Base-by-base conservation (phyloP, 2,888 invertebrate genomes). In the Torymus aiolomorphi region DNA sequence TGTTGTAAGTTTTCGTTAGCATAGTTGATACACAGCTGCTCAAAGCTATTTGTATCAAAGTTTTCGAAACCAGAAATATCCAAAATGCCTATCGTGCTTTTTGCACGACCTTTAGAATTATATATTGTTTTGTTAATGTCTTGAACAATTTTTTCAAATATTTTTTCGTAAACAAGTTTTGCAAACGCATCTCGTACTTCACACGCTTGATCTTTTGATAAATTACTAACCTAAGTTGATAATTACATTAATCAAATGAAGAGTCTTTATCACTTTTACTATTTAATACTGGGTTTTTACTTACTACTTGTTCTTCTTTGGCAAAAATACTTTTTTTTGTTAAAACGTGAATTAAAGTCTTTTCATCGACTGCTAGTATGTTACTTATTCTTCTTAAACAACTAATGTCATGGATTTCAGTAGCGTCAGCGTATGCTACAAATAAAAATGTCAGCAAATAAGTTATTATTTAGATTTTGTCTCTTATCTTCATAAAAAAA, bases 41-140 rank as follows among this genome's bases (percentile, higher is more conserved):
- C 98, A 89, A 98, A 98, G 90, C 97, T 97, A 89, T 98, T 98
- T 11, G 92, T 92, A 5, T 94, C 94, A 87, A 98, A 98, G 89
- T 98, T 98, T 91, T 98, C 98, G 91, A 98, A 99, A 0, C 98
- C 98, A 88, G 98, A 98, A 84, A 98, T 98, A 89, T 98, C 98
- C 82, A 98, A 92, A 0, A 98, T 96, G 0, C 98, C 98, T 81
- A 98, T 97, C 0, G 96, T 95, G 51, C 92, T 93, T 83, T 94
- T 93, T 1, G 91, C 91, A 0, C 92, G 90, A 51, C 92, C 91
- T 83, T 93, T 93, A 4, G 93, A 93, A 89, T 94, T 94, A 85
- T 93, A 93, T 80, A 98, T 95, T 5, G 97, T 96, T 83, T 93
- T 92, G 88, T 98, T 98, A 83, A 98, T 97, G 90, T 96, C 96